Evolutionary conservation across 2,888 invertebrate genomes (phyloP), one percentile per base, ranked within the genome.

Genomic region (Netelia melanura): DNA sequence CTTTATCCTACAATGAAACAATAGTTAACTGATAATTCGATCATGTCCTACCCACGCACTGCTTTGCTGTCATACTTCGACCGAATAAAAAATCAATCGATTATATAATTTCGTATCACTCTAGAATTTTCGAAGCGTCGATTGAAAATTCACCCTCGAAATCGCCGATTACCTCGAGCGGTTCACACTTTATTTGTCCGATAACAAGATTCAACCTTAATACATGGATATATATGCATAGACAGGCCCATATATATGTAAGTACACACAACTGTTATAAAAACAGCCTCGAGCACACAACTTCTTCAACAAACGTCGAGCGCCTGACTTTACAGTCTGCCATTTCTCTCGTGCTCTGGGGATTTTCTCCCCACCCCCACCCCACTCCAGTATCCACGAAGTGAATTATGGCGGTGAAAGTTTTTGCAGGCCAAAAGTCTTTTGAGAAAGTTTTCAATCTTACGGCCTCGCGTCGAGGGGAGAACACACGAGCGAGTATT

Each of bases 381-480:
- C 72, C 84, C 52, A 14, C n/a, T 11, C 54, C 54, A 70, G 48
- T 14, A 48, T 48, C 48, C 48, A 48, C 48, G 14, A 48, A 88
- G 88, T 91, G 89, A 92, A 86, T 91, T 91, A 91, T 89, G 85
- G 86, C 87, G 83, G 88, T 86, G 85, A 91, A 91, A 90, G 87
- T 91, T 91, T 88, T 85, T 71, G 75, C 67, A 23, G 70, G 58
- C 85, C 77, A 75, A 65, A 82, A 86, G 81, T 85, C 80, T 48
- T 86, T 71, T 85, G 58, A 80, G 72, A 82, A 84, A 84, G 75
- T 80, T 80, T 61, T 67, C 17, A 76, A 65, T 67, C 67, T 44
- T 30, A 30, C 14, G 14, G 67, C 48, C 77, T 58, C 38, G 30
- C 62, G 58, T 64, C 44, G 71, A 79, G 52, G 54, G 67, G 48